Evolutionary conservation across 2,797 vertebrate genomes (phyloP).

Genomic region (Poecile montanus): DNA sequence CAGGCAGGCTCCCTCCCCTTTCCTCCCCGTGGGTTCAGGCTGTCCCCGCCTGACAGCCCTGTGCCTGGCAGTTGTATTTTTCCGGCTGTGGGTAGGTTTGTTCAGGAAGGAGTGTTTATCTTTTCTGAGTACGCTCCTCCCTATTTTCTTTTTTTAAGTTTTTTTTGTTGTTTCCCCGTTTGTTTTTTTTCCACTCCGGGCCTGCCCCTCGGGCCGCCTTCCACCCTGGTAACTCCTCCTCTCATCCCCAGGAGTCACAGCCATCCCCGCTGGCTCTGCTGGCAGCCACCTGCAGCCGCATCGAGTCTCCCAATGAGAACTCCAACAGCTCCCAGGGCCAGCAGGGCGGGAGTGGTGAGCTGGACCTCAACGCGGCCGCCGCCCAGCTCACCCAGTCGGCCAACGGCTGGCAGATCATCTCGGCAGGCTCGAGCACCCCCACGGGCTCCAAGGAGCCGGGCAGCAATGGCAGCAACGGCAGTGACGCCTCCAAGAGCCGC

Average conservation of each 20-base stretch:
- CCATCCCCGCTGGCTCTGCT: constrained; percentile 93
- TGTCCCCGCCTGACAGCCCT: not conserved
- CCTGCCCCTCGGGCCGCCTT: not conserved
- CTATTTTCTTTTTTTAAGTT: not conserved
- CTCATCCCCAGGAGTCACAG: constrained; percentile 85
- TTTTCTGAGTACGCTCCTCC: constrained; percentile 6
- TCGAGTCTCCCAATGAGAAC: constrained; percentile 91
- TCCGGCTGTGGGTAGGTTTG: constrained; percentile 27
- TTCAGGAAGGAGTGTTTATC: constrained; percentile 45
- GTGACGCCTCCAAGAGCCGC: constrained; percentile 76
- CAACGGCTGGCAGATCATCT: constrained; percentile 95
- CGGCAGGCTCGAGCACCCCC: constrained; percentile 79
- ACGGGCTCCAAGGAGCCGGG: constrained; percentile 80
- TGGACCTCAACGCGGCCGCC: constrained; percentile 82
- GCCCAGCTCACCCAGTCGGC: constrained; percentile 86
- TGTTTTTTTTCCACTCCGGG: not conserved
- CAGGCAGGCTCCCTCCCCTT: not conserved
- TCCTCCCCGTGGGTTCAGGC: not conserved
- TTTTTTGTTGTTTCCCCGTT: not conserved
- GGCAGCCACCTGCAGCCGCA: constrained; percentile 96
- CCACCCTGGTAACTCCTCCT: constrained; percentile 21
- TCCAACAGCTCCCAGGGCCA: constrained; percentile 82
- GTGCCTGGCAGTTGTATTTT: constrained; percentile 23
- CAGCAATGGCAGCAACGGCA: constrained; percentile 59
- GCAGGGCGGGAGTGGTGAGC: constrained; percentile 77